Base-by-base conservation (phyloP, 2,113 vertebrate genomes). In the human region DNA sequence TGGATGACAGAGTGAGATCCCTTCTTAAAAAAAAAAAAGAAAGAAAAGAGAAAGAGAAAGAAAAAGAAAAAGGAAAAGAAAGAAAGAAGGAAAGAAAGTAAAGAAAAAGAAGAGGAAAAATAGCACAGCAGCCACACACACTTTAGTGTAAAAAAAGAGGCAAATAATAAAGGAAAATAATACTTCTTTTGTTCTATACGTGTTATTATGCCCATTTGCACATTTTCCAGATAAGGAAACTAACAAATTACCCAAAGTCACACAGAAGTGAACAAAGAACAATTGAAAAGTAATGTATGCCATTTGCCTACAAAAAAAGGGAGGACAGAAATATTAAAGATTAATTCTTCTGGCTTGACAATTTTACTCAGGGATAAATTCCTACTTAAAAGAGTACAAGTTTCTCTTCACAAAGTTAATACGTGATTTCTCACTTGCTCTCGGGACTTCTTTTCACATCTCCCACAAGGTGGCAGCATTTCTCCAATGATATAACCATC, bases 401-500 rank as follows among this genome's bases (percentile, higher is more conserved):
- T n/a, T 40, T 45, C 52, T 68, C 17, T 45, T 64, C 4, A 27
- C 3, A 1, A 48, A 82, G 14, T 66, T 25, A 57, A 45, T 16
- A 22, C 9, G 2, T 5, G 43, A 22, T 18, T 25, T 38, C 25
- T 89, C 6, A 10, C 22, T 35, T 40, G n/a, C 4, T 9, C 18
- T 27, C 0, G 0, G 48, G 18, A 32, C n/a, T 30, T 50, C 45
- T 80, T 61, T 22, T 48, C 73, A 82, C 5, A 23, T n/a, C 0
- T 7, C 0, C 97, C 96, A 88, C 95, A 9, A 92, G 97, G 93
- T 90, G 96, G 94, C 97, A 96, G 95, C 88, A 76, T 96, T 92
- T 96, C 87, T 43, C 91, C 94, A 95, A 23, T 0, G 38, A 97
- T 40, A 43, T 3, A 4, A n/a, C 72, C 27, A 3, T 82, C 20